Evolutionary conservation across 2,113 vertebrate species (phyloP), one percentile per base, ranked within the genome.

Genomic region (Aythya baeri): DNA sequence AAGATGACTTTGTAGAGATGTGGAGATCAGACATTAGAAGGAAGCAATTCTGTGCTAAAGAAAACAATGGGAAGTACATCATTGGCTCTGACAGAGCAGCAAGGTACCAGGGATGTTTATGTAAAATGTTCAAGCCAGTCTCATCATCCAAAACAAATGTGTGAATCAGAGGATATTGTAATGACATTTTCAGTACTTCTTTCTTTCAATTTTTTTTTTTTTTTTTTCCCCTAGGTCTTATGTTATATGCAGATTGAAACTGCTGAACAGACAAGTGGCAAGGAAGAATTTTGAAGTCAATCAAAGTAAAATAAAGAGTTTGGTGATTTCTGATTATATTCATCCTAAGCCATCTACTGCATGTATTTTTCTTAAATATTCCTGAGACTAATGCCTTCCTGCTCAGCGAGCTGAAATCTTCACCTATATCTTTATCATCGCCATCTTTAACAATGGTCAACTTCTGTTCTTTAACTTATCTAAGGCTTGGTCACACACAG

Each of bases 211-310:
- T 34, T 17, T 44, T 26, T 10, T 34, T 44, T 26, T 10, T 34
- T 49, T 7, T 1, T 3, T 36, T 46, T 72, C 38, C 29, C 31
- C 66, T 15, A 50, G 29, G 5, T 66, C 43, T 20, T 38, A 8
- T 34, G 9, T 52, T 81, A 5, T 31, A 16, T 32, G 11, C 36
- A 32, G 17, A 49, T 57, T 80, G 11, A 75, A 88, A 44, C 26
- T 82, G 21, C 31, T 23, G 54, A 79, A 26, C 34, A 31, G 13
- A 31, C 46, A 17, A 81, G 17, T 23, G 26, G 13, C 16, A 81
- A 86, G 55, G 38, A 96, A 82, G 26, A 84, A 49, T n/a, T 79
- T 82, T 85, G 11, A 58, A 44, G 43, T 55, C 21, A 29, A 38
- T 63, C 18, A 38, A 72, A 72, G 20, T 29, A 32, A 62, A 85